Conservation (phyloP, 2,113 vertebrate species). For the Hypocryptadius cinnamomeus region DNA sequence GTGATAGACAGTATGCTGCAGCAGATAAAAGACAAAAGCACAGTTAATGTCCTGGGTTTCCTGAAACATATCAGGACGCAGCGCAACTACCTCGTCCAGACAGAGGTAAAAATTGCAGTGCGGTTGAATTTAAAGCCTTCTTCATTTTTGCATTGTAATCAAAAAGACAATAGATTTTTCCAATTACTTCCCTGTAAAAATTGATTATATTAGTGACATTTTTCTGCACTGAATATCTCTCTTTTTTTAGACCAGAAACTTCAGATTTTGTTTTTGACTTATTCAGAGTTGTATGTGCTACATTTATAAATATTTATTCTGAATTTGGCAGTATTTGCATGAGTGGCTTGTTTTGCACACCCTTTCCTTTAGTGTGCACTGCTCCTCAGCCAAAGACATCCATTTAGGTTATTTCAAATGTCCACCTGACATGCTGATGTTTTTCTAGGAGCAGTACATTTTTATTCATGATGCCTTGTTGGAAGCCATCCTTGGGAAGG, state of each 20-base stretch:
- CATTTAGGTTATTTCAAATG: background rate
- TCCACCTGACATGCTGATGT: background rate
- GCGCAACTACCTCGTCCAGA: conserved; percentile 97
- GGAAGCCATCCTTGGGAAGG: conserved; percentile 90
- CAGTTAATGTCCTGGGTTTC: conserved; percentile 94
- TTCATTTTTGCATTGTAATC: background rate
- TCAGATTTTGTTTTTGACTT: background rate
- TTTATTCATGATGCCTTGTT: conserved; percentile 94
- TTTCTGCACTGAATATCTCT: background rate
- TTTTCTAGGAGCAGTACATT: conserved; percentile 88
- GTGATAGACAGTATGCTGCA: conserved; percentile 99
- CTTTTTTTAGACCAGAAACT: background rate
- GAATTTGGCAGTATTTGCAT: background rate
- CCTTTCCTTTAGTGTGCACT: background rate
- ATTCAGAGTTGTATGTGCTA: background rate
- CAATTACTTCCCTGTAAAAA: background rate
- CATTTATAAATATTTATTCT: background rate
- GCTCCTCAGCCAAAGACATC: background rate
- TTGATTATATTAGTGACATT: background rate
- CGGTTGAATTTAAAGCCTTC: background rate
- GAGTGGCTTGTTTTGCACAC: background rate
- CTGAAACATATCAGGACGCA: conserved; percentile 96
- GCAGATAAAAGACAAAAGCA: conserved; percentile 96
- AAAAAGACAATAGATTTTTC: background rate
- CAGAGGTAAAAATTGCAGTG: conserved; percentile 79